Evolutionary conservation across 2,797 vertebrate species (phyloP).

Genomic region (Microchirus variegatus): DNA sequence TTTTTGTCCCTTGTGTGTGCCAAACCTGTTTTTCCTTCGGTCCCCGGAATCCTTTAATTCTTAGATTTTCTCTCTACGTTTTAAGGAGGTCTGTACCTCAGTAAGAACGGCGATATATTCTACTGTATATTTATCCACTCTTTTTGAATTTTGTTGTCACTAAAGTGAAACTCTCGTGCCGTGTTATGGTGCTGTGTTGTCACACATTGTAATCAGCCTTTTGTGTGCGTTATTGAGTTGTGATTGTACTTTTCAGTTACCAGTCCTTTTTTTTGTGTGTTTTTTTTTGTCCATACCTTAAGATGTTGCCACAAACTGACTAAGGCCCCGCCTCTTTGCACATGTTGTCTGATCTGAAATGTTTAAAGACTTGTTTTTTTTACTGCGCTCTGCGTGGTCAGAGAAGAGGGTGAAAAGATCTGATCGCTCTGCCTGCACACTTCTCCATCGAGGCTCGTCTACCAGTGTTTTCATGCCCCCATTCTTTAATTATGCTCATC

Average conservation of each 20-base stretch:
- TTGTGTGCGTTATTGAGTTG: conserved; percentile 73
- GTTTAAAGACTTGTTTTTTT: neutral
- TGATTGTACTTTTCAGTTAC: conserved; percentile 62
- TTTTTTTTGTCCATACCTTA: conserved; percentile 31
- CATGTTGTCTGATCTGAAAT: conserved; percentile 51
- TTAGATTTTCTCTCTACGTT: conserved; percentile 37
- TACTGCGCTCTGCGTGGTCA: no score
- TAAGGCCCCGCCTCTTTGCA: conserved; percentile 74
- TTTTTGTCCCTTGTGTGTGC: conserved; percentile 59
- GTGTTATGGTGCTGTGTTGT: conserved; percentile 79
- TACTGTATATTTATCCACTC: conserved; percentile 74
- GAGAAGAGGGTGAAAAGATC: conserved; percentile 18
- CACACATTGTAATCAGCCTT: conserved; percentile 75
- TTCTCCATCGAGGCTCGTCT: conserved; percentile 47
- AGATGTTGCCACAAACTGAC: conserved; percentile 47
- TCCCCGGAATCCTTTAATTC: conserved; percentile 22
- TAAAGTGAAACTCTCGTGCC: conserved; percentile 80
- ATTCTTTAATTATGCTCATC: conserved; percentile 61
- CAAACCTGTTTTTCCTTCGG: conserved; percentile 61
- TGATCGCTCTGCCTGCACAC: conserved; percentile 33
- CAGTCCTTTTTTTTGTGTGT: conserved; percentile 14
- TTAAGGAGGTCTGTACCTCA: conserved; percentile 76
- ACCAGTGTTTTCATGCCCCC: conserved; percentile 37
- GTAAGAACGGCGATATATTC: conserved; percentile 67
- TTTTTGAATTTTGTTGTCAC: conserved; percentile 75